Evolutionary conservation across 2,888 invertebrate species (phyloP), one percentile per base, ranked within the genome.

Genomic region (Muschampia plurimacula): DNA sequence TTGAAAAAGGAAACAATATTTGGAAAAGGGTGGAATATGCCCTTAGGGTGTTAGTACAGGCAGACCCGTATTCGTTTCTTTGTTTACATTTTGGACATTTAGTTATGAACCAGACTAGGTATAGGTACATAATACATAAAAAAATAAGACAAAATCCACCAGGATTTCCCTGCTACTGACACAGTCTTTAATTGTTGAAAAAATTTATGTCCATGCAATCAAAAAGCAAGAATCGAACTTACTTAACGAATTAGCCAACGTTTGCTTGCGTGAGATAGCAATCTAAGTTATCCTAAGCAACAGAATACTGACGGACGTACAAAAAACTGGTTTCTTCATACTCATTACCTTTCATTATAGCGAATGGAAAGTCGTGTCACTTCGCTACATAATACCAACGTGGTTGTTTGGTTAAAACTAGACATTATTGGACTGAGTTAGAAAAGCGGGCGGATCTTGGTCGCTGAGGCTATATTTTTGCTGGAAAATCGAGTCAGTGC

Each of bases 311-410:
- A 73, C 78, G 67, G 68, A 75, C 77, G 76, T 74, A 80, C 79
- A 78, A 78, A 82, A 81, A 82, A 77, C 77, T 68, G 70, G 79
- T 79, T 81, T 78, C 81, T 79, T 79, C 77, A 76, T 76, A 77
- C 74, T 78, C 75, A 80, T 80, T 79, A 80, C 75, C 72, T 78
- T 79, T 78, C 76, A 74, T 76, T 78, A 77, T 74, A 74, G 74
- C 65, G 72, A 74, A 76, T 73, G 71, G 72, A 74, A 73, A 67
- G 73, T 67, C 68, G 59, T 68, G 69, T 71, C 71, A 71, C 64
- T 69, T 10, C 36, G 55, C 44, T 62, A 67, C 60, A 41, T 72
- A 67, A 72, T 67, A 8, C 32, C 15, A 15, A 67, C 62, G 60
- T 66, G 67, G 67, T 72, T 55, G 10, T 52, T 22, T 46, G 28